Evolutionary conservation across 2,888 invertebrate genomes (phyloP), one percentile per base, ranked within the genome.

Genomic region (Sinohyriopsis cumingii): DNA sequence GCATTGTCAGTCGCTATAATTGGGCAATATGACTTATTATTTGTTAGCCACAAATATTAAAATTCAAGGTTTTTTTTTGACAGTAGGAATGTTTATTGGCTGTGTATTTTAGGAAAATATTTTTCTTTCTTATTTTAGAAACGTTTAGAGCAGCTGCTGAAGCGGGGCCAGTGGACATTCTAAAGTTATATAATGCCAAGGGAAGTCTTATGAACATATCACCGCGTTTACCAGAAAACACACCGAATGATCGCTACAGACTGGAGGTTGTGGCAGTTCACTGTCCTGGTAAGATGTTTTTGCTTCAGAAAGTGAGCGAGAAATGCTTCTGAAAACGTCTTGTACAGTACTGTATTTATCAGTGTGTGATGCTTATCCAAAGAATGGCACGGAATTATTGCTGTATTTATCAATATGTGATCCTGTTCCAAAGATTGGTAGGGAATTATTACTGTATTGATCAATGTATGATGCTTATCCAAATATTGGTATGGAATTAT

Each of bases 81-180:
- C 45, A 15, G 45, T 45, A 2, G 15, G 45, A 45, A 45, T 12
- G 12, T 33, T 45, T 45, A 45, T 12, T 45, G 45, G 1, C 15
- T 45, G 4, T 45, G 45, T 45, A 45, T 45, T 45, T 45, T 45
- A 15, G 12, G 45, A 45, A 45, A 45, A 12, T 45, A 45, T 45
- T 45, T 7, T 24, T 24, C 15, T 67, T 75, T 80, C 83, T 76
- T 90, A 91, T 73, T 85, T 64, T 91, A 94, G 93, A 93, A 87
- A 91, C 93, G 84, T 93, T 94, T 90, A 91, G 93, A 87, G 92
- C 92, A 76, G 93, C 93, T 75, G 93, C 93, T 73, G 93, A 93
- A 90, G 93, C 93, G 76, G 93, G 93, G 79, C 92, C 93, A 78
- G 91, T 92, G 86, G 93, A 94, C 87, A 93, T 93, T 86, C 91